A percentile compares a stretch with the other conserved stretches of the same genome.
Conservation (phyloP, 92 coral and sea anemone species). For the Metridium senile region DNA sequence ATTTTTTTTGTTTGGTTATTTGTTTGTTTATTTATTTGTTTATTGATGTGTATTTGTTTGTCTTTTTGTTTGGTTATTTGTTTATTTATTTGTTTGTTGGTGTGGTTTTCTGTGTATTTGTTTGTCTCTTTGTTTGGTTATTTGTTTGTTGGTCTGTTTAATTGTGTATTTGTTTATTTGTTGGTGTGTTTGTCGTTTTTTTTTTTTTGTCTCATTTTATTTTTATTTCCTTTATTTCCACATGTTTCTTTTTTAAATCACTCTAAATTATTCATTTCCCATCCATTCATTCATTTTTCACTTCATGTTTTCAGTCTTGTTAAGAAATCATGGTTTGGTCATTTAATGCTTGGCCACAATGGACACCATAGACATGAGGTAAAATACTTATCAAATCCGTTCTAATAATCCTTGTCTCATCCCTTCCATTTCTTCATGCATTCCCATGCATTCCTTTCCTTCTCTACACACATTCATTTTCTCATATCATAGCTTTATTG, state of each 20-base stretch:
- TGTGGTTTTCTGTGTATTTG: not conserved
- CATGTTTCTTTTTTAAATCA: not conserved
- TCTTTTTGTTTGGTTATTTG: too few relatives aligned
- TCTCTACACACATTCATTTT: not conserved
- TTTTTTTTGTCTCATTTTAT: not conserved
- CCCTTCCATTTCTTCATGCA: not conserved
- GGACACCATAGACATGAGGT: slow-evolving; percentile 85
- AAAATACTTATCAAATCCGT: not conserved
- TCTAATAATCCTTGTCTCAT: not conserved
- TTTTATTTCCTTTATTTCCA: not conserved
- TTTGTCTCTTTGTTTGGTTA: not conserved
- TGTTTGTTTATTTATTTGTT: not conserved
- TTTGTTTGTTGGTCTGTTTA: not conserved
- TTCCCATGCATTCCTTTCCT: not conserved
- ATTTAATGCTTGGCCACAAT: slow-evolving; percentile 76
- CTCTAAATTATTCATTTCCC: not conserved
- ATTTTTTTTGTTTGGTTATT: not conserved
- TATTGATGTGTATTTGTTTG: not conserved
- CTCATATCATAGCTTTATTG: too few relatives aligned
- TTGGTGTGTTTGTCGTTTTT: not conserved
- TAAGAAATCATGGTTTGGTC: slow-evolving; percentile 97
- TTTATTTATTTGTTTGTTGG: too few relatives aligned
- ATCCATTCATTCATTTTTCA: not conserved
- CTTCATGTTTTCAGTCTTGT: slow-evolving; percentile 60
- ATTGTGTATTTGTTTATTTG: not conserved